phyloP scores from a whole-genome alignment of 2,888 invertebrate species.

The Oithona nana region DNA sequence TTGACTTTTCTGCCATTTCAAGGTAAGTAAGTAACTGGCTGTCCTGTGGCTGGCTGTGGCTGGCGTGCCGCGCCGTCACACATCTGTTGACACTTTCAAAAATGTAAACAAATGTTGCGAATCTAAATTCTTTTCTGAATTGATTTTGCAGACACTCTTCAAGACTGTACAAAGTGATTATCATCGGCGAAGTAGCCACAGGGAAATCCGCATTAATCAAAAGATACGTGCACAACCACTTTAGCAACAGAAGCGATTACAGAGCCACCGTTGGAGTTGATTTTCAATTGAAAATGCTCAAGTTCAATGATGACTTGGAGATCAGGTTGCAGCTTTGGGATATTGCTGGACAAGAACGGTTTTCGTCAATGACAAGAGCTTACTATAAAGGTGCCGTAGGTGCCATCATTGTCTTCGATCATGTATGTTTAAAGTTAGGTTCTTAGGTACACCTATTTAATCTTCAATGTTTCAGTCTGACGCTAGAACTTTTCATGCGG shows the following conservation, averaged over 20 bases:
- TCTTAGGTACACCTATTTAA: too few relatives aligned
- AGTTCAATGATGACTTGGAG: background rate
- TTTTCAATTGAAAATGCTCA: conserved; percentile 2
- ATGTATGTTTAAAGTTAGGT: background rate
- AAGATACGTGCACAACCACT: background rate
- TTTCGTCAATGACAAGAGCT: conserved; percentile 11
- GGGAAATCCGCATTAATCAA: conserved; percentile 7
- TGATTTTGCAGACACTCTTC: background rate
- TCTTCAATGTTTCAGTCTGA: background rate
- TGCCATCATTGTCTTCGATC: conserved; percentile 1
- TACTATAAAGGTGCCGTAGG: conserved; percentile 10
- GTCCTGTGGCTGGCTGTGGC: background rate
- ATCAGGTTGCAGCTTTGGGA: conserved; percentile 10
- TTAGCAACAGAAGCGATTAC: background rate
- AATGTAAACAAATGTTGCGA: background rate
- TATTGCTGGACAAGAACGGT: conserved; percentile 14
- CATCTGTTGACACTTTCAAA: background rate
- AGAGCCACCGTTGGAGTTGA: conserved; percentile 8
- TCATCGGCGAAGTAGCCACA: background rate
- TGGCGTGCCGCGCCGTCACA: background rate
- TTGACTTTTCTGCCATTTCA: background rate
- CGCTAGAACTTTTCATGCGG: background rate
- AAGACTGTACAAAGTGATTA: conserved; percentile 8
- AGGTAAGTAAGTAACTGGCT: background rate
- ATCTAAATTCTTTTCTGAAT: background rate